These are phyloP conservation scores for Eira barbara DNA, from an alignment of 2,113 vertebrate species.

Conservation along the genomic window DNA sequence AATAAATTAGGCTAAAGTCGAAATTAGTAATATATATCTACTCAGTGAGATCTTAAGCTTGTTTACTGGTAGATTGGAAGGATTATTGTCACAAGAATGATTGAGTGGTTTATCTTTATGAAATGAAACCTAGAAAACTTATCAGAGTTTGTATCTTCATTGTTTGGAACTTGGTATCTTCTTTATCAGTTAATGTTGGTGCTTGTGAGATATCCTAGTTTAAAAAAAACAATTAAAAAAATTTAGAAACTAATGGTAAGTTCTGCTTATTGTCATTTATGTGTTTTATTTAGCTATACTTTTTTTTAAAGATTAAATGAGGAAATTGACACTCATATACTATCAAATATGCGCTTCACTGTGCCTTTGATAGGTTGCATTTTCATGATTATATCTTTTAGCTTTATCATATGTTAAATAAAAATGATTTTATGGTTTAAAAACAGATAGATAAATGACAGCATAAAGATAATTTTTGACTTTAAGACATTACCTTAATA, in stretches of 20 bases:
- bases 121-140: constrained; percentile 1
- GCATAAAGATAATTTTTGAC: background rate
- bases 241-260: background rate
- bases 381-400: background rate
- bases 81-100: background rate
- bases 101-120: constrained; percentile 4
- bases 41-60: background rate
- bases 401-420: background rate
- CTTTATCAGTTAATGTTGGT: background rate
- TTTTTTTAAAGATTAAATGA: background rate
- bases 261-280: background rate
- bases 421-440: constrained; percentile 2
- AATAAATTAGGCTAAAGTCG: background rate
- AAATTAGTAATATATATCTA: background rate
- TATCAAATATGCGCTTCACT: background rate
- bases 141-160: background rate
- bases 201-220: background rate
- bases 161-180: background rate
- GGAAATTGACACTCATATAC: background rate
- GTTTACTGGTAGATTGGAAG: background rate
- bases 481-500: constrained; percentile 23
- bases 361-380: background rate
- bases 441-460: background rate
- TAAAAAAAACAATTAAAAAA: background rate
- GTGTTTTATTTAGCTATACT: background rate